phyloP scores from a whole-genome alignment of 1,140 invertebrate genomes.

The Aphelenchoides avenae region DNA sequence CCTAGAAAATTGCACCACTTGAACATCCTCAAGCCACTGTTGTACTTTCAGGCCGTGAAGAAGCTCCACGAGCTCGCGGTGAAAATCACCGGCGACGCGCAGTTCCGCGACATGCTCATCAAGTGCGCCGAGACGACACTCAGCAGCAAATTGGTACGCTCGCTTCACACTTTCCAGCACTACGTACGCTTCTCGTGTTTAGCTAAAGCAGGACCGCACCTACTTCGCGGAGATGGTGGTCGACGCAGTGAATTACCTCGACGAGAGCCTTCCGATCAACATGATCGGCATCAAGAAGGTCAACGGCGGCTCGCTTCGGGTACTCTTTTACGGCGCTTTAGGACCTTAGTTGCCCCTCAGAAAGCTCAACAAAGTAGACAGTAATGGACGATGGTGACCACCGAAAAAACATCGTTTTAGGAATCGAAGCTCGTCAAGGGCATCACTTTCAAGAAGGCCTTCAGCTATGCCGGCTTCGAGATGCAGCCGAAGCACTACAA shows the following conservation, averaged over 20 bases:
- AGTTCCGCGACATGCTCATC: conserved; percentile 73
- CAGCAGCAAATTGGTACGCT: conserved; percentile 53
- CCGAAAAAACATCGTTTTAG: too few species aligned
- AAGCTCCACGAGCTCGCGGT: conserved; percentile 81
- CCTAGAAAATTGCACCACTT: too few species aligned
- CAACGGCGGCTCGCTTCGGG: conserved; percentile 82
- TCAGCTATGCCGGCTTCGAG: conserved; percentile 99
- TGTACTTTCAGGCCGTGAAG: conserved; percentile 67
- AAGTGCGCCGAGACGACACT: conserved; percentile 94
- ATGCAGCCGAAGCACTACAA: conserved; percentile 87
- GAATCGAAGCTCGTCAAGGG: conserved; percentile 86
- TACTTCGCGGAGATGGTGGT: conserved; percentile 97
- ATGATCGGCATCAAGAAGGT: conserved; percentile 99
- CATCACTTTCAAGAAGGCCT: conserved; percentile 99
- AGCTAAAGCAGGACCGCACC: conserved; percentile 48
- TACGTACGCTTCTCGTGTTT: background rate
- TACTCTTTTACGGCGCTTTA: too few species aligned
- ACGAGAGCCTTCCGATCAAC: conserved; percentile 82
- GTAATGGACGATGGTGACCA: too few species aligned
- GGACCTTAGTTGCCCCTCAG: too few species aligned
- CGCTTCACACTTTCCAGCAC: background rate
- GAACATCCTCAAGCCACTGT: too few species aligned
- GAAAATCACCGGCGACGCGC: conserved; percentile 65
- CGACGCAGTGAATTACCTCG: conserved; percentile 86
- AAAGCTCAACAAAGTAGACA: too few species aligned